Percentiles rank a stretch among this genome's conserved stretches.
Evolutionary conservation across 2,888 invertebrate genomes (phyloP).

Genomic region (Cantharis rustica): DNA sequence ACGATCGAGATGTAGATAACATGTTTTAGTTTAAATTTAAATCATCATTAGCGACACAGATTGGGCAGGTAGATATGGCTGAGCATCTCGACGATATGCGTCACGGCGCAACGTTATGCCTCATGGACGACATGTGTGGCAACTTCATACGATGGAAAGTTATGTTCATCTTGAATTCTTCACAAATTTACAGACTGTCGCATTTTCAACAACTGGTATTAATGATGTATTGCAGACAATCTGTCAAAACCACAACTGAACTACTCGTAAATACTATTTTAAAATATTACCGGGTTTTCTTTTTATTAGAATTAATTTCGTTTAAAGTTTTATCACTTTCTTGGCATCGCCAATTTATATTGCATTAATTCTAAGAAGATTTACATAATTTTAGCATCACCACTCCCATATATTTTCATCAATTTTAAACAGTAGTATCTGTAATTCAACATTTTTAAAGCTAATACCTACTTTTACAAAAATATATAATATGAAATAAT

Average conservation of each 20-base stretch:
- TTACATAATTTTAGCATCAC: background rate
- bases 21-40: constrained; percentile 44
- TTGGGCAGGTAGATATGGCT: constrained; percentile 52
- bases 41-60: constrained; percentile 51
- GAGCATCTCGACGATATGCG: constrained; percentile 51
- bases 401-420: background rate
- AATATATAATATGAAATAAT: too few relatives aligned
- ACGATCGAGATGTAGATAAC: constrained; percentile 37
- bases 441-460: too few relatives aligned
- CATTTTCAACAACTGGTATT: constrained; percentile 4
- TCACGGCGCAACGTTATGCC: constrained; percentile 53
- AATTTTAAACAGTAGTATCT: background rate
- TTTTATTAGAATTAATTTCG: background rate
- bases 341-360: background rate
- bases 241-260: background rate
- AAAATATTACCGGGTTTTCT: background rate
- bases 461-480: too few relatives aligned
- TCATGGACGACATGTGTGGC: constrained; percentile 54
- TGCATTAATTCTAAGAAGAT: background rate
- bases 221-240: constrained; percentile 1
- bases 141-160: constrained; percentile 44
- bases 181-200: constrained; percentile 1
- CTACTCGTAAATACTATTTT: background rate
- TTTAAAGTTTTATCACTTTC: background rate
- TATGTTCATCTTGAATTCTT: constrained; percentile 24